Percentiles rank a stretch among this genome's conserved stretches.
Evolutionary conservation across 1,140 invertebrate genomes (phyloP).

Genomic region (Idris sp.): DNA sequence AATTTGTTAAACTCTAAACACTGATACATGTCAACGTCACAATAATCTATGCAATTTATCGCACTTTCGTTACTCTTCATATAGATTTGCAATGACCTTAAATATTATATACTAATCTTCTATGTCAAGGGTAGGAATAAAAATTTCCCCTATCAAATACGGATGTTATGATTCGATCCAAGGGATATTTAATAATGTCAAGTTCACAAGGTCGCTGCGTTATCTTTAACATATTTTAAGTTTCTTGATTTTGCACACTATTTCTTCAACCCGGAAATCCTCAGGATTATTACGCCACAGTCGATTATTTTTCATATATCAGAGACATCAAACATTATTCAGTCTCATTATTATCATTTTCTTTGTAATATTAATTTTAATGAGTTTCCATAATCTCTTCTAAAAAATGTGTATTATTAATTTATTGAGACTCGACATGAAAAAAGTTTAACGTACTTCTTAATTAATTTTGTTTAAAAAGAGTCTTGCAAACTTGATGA

Average conservation of each 20-base stretch:
- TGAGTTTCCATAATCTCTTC: too few species aligned
- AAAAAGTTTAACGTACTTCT: too few species aligned
- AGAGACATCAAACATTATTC: too few species aligned
- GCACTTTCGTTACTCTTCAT: conserved; percentile 29
- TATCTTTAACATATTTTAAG: conserved; percentile 38
- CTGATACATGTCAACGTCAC: conserved; percentile 27
- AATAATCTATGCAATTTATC: conserved; percentile 46
- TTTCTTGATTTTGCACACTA: conserved; percentile 16
- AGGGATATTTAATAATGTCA: conserved; percentile 44
- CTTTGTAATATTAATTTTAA: too few species aligned
- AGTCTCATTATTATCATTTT: too few species aligned
- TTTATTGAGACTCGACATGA: too few species aligned
- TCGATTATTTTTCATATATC: too few species aligned
- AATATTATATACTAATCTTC: conserved; percentile 43
- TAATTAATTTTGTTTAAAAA: too few species aligned
- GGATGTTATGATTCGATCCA: conserved; percentile 54
- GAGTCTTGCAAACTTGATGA: too few species aligned
- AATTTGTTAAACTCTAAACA: too few species aligned
- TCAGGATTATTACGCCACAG: too few species aligned
- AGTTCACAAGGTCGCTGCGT: conserved; percentile 51
- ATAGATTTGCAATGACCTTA: conserved; percentile 55
- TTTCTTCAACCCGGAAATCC: conserved; percentile 37
- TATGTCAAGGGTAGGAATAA: conserved; percentile 57
- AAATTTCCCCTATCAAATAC: conserved; percentile 58
- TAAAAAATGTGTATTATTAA: too few species aligned